Evolutionary conservation across 35 echinoderm and acorn worm genomes (phyloP).

Genomic region (Chiridota heheva): DNA sequence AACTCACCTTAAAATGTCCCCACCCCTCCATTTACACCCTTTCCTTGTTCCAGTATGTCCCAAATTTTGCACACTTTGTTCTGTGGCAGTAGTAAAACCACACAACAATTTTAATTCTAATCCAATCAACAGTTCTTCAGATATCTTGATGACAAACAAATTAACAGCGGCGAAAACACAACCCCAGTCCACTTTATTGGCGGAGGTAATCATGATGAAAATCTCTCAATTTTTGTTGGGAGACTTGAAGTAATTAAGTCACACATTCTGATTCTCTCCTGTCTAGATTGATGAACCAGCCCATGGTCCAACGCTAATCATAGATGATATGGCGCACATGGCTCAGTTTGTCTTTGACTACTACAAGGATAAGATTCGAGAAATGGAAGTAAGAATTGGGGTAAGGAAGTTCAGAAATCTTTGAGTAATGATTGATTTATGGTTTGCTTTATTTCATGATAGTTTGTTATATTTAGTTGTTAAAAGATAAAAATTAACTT

Average conservation of each 20-base stretch:
- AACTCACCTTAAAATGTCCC: no score
- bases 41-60: no score
- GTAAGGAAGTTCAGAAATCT: constrained; percentile 55
- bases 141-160: no score
- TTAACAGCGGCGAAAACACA: no score
- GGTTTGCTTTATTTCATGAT: not conserved
- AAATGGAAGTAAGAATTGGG: constrained; percentile 66
- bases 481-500: not conserved
- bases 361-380: constrained; percentile 70
- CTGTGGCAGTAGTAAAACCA: no score
- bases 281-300: constrained; percentile 49
- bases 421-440: not conserved
- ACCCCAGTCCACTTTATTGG: not conserved
- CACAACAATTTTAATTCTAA: no score
- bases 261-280: constrained; percentile 7
- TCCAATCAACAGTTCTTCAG: no score
- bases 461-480: not conserved
- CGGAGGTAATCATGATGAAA: not conserved
- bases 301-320: constrained; percentile 30
- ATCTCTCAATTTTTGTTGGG: not conserved
- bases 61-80: no score
- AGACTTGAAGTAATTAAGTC: not conserved
- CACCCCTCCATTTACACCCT: no score
- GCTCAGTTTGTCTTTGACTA: constrained; percentile 96
- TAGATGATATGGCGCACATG: constrained; percentile 95